Evolutionary conservation across 2,888 invertebrate species (phyloP).

Genomic region (Limnephilus marmoratus): DNA sequence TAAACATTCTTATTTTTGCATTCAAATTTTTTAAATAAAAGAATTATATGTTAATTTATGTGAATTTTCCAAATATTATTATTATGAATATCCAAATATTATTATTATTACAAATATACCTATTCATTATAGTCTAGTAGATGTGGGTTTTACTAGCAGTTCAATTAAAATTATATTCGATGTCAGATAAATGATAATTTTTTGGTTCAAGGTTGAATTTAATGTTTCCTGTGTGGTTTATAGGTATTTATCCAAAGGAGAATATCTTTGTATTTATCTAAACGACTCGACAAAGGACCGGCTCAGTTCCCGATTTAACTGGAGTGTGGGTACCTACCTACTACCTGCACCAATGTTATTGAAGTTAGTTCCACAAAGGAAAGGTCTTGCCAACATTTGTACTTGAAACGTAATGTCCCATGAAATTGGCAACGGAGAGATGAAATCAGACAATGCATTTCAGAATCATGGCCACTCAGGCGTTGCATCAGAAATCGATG

Average conservation of each 20-base stretch:
- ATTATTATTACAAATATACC: no score
- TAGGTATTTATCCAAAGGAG: not conserved
- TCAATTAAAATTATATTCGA: no score
- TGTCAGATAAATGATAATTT: no score
- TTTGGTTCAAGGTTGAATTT: no score
- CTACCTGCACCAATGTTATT: not conserved
- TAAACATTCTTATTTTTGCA: no score
- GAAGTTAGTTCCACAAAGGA: not conserved
- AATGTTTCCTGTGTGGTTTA: no score
- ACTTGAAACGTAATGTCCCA: not conserved
- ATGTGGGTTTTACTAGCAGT: no score
- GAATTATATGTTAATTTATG: no score
- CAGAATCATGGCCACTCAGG: not conserved
- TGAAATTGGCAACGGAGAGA: not conserved
- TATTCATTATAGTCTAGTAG: no score
- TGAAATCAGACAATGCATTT: slow-evolving; percentile 5
- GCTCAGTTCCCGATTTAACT: not conserved
- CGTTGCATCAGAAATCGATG: not conserved
- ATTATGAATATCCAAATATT: no score
- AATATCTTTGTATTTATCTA: not conserved
- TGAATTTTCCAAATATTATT: no score
- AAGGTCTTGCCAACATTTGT: not conserved
- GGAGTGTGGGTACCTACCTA: not conserved
- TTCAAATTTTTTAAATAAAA: no score
- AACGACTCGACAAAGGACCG: not conserved